These are phyloP conservation scores for Tetragonisca angustula DNA, from an alignment of 2,888 invertebrate genomes.

Conservation along the genomic window DNA sequence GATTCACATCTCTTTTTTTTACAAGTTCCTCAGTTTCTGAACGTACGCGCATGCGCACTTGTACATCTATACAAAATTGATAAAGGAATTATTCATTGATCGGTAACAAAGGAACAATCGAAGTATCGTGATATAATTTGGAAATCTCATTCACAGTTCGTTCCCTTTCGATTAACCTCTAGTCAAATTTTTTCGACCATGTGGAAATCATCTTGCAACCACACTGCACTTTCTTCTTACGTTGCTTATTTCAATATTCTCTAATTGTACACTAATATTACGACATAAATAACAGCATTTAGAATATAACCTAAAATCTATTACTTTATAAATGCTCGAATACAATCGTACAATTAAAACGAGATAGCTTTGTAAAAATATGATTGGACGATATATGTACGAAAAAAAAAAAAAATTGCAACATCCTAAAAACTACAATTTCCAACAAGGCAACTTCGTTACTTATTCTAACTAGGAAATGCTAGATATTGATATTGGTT, in stretches of 20 bases:
- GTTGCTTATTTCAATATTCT: not conserved
- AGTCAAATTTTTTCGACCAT: not conserved
- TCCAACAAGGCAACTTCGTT: not conserved
- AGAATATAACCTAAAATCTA: not conserved
- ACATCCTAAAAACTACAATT: not conserved
- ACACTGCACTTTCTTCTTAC: not conserved
- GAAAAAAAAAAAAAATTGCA: not conserved
- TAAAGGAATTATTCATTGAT: conserved; percentile 39
- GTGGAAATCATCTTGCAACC: not conserved
- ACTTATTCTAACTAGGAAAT: conserved; percentile 34
- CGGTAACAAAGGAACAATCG: conserved; percentile 8
- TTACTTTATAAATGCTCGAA: not conserved
- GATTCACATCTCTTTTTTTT: conserved; percentile 5
- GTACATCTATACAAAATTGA: not conserved
- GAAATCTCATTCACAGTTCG: not conserved
- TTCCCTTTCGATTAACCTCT: not conserved
- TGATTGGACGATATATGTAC: not conserved
- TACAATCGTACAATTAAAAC: not conserved
- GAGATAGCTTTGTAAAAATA: not conserved
- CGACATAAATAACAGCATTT: not conserved
- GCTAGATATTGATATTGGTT: conserved; percentile 51
- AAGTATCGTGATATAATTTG: not conserved
- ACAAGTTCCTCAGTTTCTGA: not conserved
- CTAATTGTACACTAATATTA: not conserved
- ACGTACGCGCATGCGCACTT: conserved; percentile 15